Evolutionary conservation across 2,888 invertebrate species (phyloP).

Genomic region (Melipona bicolor): DNA sequence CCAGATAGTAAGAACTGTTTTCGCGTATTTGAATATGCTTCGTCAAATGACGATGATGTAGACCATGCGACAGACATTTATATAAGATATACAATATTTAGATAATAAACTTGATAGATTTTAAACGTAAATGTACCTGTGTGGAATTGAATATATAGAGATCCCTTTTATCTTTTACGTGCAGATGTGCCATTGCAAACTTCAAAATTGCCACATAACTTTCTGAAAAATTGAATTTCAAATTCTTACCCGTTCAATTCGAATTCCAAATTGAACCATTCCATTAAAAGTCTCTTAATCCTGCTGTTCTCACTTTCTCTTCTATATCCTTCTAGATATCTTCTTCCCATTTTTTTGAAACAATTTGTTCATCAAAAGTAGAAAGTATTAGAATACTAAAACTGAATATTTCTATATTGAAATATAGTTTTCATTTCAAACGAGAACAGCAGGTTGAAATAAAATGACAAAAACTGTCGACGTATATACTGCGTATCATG

Average conservation of each 20-base stretch:
- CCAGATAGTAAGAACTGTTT: conserved; percentile 4
- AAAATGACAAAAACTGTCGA: neutral
- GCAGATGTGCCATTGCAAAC: no score
- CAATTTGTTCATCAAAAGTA: neutral
- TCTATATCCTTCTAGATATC: neutral
- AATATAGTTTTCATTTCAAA: neutral
- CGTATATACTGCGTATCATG: no score
- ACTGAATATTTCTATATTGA: neutral
- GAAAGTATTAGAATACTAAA: neutral
- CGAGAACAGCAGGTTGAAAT: neutral
- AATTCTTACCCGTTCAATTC: neutral
- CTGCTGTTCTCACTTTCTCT: neutral
- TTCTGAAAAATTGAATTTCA: no score
- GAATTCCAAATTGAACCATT: neutral
- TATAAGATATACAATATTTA: neutral
- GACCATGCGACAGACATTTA: neutral
- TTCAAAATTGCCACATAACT: no score
- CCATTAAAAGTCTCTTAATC: neutral
- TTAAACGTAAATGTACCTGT: neutral
- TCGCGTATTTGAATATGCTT: neutral
- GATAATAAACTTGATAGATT: neutral
- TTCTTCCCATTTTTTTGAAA: neutral
- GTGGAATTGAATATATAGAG: neutral
- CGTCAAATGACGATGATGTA: neutral
- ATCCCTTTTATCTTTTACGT: neutral